A percentile compares a stretch with the other conserved stretches of the same genome.
Conservation (phyloP, 2,113 vertebrate genomes). For the Tamias sibiricus region DNA sequence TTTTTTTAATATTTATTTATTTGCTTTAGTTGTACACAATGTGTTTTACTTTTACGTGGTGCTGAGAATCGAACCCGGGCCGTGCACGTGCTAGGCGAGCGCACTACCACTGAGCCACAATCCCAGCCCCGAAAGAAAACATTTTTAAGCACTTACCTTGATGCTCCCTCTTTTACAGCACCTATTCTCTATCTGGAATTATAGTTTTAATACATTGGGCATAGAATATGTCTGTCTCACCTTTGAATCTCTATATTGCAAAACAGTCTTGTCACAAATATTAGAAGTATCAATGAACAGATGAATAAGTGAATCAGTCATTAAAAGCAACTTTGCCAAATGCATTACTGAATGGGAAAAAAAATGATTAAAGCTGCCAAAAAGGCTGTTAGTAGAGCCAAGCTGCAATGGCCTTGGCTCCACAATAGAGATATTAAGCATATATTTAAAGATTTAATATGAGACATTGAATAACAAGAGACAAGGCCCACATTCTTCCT, state of each 20-base stretch:
- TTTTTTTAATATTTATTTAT: too few species aligned
- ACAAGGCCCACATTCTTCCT: background rate
- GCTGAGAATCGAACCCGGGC: too few species aligned
- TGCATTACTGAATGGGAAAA: background rate
- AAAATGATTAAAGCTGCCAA: constrained; percentile 35
- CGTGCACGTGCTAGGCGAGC: too few species aligned
- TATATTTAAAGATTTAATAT: constrained; percentile 53
- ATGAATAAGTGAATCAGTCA: constrained; percentile 44
- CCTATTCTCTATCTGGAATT: background rate
- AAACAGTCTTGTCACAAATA: constrained; percentile 44
- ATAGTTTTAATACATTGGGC: background rate
- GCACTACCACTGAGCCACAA: too few species aligned
- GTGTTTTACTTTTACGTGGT: too few species aligned
- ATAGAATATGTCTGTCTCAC: background rate
- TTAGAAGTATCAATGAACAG: constrained; percentile 43
- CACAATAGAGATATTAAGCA: constrained; percentile 8
- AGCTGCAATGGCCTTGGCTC: constrained; percentile 40
- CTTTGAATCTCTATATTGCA: background rate
- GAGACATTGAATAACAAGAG: constrained; percentile 36
- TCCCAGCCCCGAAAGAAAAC: background rate
- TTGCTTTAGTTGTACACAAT: too few species aligned
- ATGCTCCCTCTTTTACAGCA: background rate
- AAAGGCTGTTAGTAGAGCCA: constrained; percentile 38
- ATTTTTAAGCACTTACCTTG: background rate
- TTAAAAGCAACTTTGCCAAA: constrained; percentile 64